Conservation (phyloP, 2,888 invertebrate genomes). For the Meloe dianella region DNA sequence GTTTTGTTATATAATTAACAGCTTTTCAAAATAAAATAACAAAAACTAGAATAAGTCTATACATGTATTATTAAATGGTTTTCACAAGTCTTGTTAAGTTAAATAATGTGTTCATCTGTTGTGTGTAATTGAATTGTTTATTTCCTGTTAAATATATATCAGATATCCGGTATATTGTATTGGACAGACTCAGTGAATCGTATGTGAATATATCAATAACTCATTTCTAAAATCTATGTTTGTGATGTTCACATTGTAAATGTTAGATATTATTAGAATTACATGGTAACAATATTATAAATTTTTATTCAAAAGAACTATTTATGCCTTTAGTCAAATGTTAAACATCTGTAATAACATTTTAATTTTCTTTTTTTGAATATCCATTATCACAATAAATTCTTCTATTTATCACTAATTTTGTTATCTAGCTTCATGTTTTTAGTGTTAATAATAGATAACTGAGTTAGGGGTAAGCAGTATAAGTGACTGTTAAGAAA, state of each 20-base stretch:
- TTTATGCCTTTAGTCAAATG: not conserved
- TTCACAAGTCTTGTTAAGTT: constrained; percentile 9
- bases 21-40: no score
- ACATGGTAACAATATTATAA: not conserved
- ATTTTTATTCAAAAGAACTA: not conserved
- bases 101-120: constrained; percentile 9
- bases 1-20: no score
- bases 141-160: constrained; percentile 17
- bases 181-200: constrained; percentile 28
- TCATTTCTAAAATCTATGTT: constrained; percentile 20
- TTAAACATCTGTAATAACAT: not conserved
- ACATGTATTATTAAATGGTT: not conserved
- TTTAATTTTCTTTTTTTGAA: not conserved
- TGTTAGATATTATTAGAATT: constrained; percentile 2
- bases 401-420: no score
- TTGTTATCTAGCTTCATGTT: no score
- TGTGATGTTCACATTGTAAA: constrained; percentile 3
- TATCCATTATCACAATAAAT: no score
- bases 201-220: constrained; percentile 27
- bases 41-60: not conserved
- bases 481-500: no score
- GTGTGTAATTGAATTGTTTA: constrained; percentile 16
- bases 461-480: no score
- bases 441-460: no score
- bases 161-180: constrained; percentile 19